These are phyloP conservation scores for Meteorus colon DNA, from an alignment of 2,888 invertebrate genomes.

Conservation along the genomic window DNA sequence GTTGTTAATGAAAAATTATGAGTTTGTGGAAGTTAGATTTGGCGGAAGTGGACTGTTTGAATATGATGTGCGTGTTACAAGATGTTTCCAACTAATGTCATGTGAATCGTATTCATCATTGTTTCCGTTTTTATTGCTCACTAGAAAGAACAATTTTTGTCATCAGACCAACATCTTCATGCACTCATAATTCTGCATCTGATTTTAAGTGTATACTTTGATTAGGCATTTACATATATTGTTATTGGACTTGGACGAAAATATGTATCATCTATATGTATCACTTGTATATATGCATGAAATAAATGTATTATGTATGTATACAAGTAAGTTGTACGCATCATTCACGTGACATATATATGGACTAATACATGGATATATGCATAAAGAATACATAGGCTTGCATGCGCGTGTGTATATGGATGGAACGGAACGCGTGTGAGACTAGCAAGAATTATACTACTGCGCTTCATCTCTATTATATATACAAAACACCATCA, in stretches of 20 bases:
- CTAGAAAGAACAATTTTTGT: conserved; percentile 41
- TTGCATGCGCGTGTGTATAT: conserved; percentile 40
- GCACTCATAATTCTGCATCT: conserved; percentile 30
- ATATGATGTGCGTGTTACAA: conserved; percentile 20
- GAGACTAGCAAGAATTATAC: conserved; percentile 66
- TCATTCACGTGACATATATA: neutral
- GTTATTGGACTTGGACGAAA: neutral
- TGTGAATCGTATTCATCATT: conserved; percentile 51
- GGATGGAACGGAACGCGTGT: conserved; percentile 58
- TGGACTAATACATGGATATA: neutral
- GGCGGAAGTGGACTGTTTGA: no score
- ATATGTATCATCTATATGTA: neutral
- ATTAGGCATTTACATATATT: no score
- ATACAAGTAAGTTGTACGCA: neutral
- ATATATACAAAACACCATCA: conserved; percentile 47
- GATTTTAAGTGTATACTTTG: no score
- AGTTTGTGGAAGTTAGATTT: no score
- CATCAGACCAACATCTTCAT: no score
- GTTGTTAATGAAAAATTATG: no score
- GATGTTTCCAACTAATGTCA: conserved; percentile 33
- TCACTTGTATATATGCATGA: no score
- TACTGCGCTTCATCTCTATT: conserved; percentile 54
- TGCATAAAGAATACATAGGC: conserved; percentile 6
- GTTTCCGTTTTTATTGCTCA: conserved; percentile 47
- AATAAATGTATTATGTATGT: no score